Conservation (phyloP, 2,113 vertebrate genomes). For the Hypocryptadius cinnamomeus region DNA sequence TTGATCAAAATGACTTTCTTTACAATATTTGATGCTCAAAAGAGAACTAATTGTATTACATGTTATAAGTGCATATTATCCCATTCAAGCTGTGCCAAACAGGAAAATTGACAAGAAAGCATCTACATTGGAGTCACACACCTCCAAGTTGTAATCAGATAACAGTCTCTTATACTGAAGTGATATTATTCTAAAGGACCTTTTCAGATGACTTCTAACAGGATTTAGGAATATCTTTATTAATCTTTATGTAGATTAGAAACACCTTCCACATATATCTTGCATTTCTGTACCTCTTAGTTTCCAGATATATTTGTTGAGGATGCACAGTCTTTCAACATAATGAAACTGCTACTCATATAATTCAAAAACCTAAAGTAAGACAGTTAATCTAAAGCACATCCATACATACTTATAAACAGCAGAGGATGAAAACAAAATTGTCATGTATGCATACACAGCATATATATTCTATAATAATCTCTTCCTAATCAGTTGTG, state of each 20-base stretch:
- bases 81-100: conserved; percentile 62
- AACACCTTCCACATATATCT: not conserved
- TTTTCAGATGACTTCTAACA: not conserved
- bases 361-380: conserved; percentile 30
- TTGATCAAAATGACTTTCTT: conserved; percentile 71
- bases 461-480: conserved; percentile 60
- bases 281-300: not conserved
- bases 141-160: conserved; percentile 15
- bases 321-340: not conserved
- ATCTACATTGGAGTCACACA: conserved; percentile 15
- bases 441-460: conserved; percentile 51
- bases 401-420: conserved; percentile 15
- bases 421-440: conserved; percentile 53
- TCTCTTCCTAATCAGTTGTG: conserved; percentile 71
- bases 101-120: conserved; percentile 60
- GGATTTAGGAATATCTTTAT: not conserved
- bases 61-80: conserved; percentile 62
- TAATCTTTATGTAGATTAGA: conserved; percentile 21
- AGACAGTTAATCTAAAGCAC: conserved; percentile 11
- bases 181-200: not conserved
- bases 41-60: conserved; percentile 62
- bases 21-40: conserved; percentile 65
- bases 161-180: not conserved
- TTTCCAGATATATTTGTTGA: conserved; percentile 2
- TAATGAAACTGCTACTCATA: conserved; percentile 19